These are phyloP conservation scores for Epinephelus coioides DNA, from an alignment of 2,797 vertebrate genomes.

Conservation along the genomic window DNA sequence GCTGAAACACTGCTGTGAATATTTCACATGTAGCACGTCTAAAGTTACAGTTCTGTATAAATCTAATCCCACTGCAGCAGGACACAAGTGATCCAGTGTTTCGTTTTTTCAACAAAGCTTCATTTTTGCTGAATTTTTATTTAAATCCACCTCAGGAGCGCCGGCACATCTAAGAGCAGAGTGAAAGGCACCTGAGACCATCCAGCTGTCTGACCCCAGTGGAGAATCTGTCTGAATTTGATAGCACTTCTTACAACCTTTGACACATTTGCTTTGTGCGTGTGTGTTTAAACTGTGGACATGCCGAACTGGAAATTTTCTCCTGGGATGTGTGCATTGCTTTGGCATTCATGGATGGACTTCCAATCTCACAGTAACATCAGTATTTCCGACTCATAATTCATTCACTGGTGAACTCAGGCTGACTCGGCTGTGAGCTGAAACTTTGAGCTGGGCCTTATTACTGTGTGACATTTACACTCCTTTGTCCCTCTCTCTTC, in stretches of 20 bases:
- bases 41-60: constrained; percentile 10
- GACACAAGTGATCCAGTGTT: neutral
- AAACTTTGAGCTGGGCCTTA: constrained; percentile 4
- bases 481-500: neutral
- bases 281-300: constrained; percentile 3
- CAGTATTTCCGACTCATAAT: constrained; percentile 23
- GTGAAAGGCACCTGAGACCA: constrained; percentile 10
- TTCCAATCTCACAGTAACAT: constrained; percentile 10
- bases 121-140: constrained; percentile 9
- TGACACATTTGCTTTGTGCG: neutral
- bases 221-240: constrained; percentile 18
- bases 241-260: constrained; percentile 16
- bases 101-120: neutral
- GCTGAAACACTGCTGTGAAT: constrained; percentile 17
- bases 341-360: neutral
- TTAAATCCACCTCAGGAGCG: constrained; percentile 17
- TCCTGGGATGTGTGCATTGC: constrained; percentile 1
- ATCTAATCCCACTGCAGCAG: constrained; percentile 6
- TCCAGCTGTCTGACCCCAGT: neutral
- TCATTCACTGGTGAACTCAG: constrained; percentile 16
- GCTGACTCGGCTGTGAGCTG: constrained; percentile 5
- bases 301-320: constrained; percentile 15
- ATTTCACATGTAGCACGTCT: constrained; percentile 19
- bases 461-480: neutral
- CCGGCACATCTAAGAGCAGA: constrained; percentile 3